Evolutionary conservation across 2,888 invertebrate species (phyloP), one percentile per base, ranked within the genome.

Genomic region (Acutogordius australiensis): DNA sequence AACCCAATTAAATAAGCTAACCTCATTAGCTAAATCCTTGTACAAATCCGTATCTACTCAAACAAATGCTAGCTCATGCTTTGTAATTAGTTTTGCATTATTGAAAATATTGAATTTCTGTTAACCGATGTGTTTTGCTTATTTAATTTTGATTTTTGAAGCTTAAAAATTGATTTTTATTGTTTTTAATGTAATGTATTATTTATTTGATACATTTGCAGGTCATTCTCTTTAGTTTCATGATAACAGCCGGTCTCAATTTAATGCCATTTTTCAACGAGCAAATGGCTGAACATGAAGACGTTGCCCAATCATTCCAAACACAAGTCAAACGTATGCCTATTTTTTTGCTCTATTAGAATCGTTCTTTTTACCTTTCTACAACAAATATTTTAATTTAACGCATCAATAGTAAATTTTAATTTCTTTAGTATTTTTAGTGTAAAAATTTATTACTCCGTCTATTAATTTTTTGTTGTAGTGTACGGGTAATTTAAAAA

Each of bases 21-120:
- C 51, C 26, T n/a, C 8, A 4, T 26, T 51, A 4, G 51, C 51
- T 4, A 21, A 13, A n/a, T 51, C 51, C 18, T 26, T 51, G 4
- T 51, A 51, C 51, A 51, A 51, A 51, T 51, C 51, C 13, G 51
- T 51, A 4, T 51, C 51, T 21, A 51, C 51, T 23, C 51, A 51
- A 23, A 51, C 51, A 13, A 51, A 51, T 51, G 18, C 51, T 23
- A 23, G 51, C 23, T 51, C 51, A 13, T 51, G 51, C 26, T 51
- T 51, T 26, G 51, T 51, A 51, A 51, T 37, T 37, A 13, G 8
- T 37, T 37, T 37, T 37, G 8, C n/a, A n/a, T n/a, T n/a, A n/a
- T n/a, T n/a, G n/a, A n/a, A n/a, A 37, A 13, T 13, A 37, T 37
- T 8, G 8, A 13, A 37, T 18, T 8, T 37, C 37, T 18, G 18